phyloP scores from a whole-genome alignment of 2,888 invertebrate genomes.

The Mylabris sibirica region DNA sequence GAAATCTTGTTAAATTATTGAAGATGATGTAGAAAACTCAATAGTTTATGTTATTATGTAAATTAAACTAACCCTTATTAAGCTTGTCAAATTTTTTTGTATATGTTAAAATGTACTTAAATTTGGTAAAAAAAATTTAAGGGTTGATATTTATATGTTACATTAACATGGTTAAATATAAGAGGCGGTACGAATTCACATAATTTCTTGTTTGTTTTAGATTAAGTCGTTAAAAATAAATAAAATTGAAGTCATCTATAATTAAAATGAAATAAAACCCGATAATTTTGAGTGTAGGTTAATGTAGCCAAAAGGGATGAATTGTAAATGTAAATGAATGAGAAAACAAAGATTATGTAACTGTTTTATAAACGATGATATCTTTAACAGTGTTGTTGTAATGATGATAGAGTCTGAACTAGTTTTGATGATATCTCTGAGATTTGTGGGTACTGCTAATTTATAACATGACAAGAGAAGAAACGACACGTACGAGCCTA shows the following conservation, averaged over 20 bases:
- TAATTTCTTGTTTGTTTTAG: conserved; percentile 39
- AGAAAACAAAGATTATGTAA: conserved; percentile 27
- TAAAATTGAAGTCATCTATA: conserved; percentile 43
- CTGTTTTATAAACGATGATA: conserved; percentile 30
- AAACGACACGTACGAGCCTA: neutral
- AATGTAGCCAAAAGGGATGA: conserved; percentile 27
- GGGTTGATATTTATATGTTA: conserved; percentile 1
- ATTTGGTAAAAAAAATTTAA: neutral
- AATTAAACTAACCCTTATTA: conserved; percentile 1
- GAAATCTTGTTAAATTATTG: conserved; percentile 9
- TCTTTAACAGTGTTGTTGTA: conserved; percentile 23
- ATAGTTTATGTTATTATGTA: neutral
- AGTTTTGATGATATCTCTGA: conserved; percentile 16
- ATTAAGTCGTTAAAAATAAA: conserved; percentile 44
- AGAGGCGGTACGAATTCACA: conserved; percentile 13
- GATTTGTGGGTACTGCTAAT: conserved; percentile 15
- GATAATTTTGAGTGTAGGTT: conserved; percentile 25
- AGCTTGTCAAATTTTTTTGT: conserved; percentile 2
- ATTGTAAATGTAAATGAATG: conserved; percentile 29
- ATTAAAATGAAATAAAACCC: conserved; percentile 45
- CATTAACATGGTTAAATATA: neutral
- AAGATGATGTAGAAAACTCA: neutral
- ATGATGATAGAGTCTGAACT: conserved; percentile 13
- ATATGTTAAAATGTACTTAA: neutral
- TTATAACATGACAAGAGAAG: neutral